Base-by-base conservation (phyloP, 1,140 invertebrate species). In the Riptortus pedestris region DNA sequence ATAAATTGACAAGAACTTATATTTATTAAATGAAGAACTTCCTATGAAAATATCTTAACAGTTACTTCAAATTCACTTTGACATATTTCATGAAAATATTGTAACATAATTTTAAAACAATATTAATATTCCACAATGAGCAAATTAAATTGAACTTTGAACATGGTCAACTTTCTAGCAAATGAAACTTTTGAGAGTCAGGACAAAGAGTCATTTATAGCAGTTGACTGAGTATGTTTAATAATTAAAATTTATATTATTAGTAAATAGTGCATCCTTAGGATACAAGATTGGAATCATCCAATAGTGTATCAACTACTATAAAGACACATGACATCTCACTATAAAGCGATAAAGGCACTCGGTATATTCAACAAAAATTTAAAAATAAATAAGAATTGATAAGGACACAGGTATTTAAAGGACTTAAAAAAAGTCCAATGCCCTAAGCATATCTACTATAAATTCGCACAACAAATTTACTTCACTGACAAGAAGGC, bases 261-360 rank as follows among this genome's bases (percentile, higher is more conserved):
- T 14, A 7, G 31, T 38, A 38, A 38, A 7, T 38, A 14, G 14
- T 38, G 5, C 14, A 38, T 7, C 5, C 31, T 7, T 38, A 38
- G 5, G 5, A 38, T n/a, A n/a, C n/a, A n/a, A n/a, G n/a, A n/a
- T n/a, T 38, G 31, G 31, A 14, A 38, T 7, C 31, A 38, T 38
- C 5, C 14, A 38, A 38, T 7, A 38, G 5, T 7, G 31, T 38
- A 24, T 52, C 62, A 57, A 63, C 51, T 63, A 27, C 62, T 63
- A 55, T 63, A 63, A 63, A 52, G 28, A 48, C 24, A 28, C 18
- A 26, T 18, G 38, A 28, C 18, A 26, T 18, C 9, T 45, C 26
- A 1, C 22, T 61, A 43, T 47, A 3, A 61, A 61, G 60, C 51
- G 24, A 2, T 24, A 55, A 55, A 55, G 51, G 51, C 51, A 55